Base-by-base conservation (phyloP, 53 echinoderm and acorn worm species). In the Patiria pectinifera region DNA sequence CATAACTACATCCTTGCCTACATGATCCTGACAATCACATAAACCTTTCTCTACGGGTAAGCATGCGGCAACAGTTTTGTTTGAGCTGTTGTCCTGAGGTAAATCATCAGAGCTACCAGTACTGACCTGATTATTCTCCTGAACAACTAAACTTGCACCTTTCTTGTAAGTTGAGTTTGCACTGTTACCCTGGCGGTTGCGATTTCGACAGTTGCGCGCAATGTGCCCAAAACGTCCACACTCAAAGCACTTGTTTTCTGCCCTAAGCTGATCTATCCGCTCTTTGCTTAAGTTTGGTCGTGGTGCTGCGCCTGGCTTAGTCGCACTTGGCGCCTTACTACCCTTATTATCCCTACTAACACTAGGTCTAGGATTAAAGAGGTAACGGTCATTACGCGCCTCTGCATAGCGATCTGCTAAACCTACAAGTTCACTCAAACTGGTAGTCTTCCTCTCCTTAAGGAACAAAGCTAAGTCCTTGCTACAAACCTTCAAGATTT, bases 381-480 rank as follows among this genome's bases (percentile, higher is more conserved):
- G 61, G 24, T 83, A 14, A 11, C 72, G 47, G 5, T 83, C 83
- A 26, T 60, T 83, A 21, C 94, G 94, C 13, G 93, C 96, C 35
- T 96, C 96, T 0, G 71, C 25, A 93, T 88, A 94, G 24, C 91
- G 91, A 94, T 96, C 93, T 16, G 95, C 93, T 13, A 95, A 69
- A 49, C 9, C 24, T 48, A 80, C 80, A 18, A 94, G 35, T 21
- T 14, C n/a, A n/a, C n/a, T n/a, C n/a, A 96, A 26, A 9, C 22
- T 91, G 5, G 23, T 44, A 6, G 92, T 92, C 22, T 93, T 76
- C 18, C 92, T 85, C 81, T 96, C 94, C 76, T 85, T 69, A 77
- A 89, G 78, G 78, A 77, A 89, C 19, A 86, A 45, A 76, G 77
- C 26, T 21, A 89, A 53, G 4, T 89, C 89, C 45, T 78, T 89